Evolutionary conservation across 2,113 vertebrate genomes (phyloP).

Genomic region (Cepphus grylle): DNA sequence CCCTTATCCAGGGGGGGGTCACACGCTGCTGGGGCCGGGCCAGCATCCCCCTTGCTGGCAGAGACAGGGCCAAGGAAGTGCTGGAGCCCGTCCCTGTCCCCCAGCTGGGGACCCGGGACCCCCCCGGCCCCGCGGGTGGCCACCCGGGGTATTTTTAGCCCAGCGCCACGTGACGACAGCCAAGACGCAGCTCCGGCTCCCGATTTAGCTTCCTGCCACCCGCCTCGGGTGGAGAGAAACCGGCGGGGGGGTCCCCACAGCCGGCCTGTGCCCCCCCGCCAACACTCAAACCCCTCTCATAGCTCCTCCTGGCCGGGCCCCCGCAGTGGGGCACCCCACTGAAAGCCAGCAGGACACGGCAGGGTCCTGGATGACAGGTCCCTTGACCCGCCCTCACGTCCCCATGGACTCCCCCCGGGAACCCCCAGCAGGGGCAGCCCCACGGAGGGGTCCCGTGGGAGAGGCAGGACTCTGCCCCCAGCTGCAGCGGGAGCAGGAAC

Average conservation of each 20-base stretch:
- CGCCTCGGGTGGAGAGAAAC: background rate
- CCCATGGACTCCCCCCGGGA: background rate
- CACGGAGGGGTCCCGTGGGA: background rate
- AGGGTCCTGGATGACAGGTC: no score
- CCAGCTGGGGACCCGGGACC: background rate
- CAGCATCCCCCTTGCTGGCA: background rate
- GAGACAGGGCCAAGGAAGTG: background rate
- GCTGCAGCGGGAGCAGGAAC: background rate
- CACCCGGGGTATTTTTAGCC: background rate
- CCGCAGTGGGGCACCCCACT: background rate
- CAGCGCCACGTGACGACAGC: background rate
- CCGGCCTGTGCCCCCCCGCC: background rate
- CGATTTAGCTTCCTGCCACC: slow-evolving; percentile 4
- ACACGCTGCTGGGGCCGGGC: background rate
- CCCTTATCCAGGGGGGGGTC: background rate
- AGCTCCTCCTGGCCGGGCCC: background rate
- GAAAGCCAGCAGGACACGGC: background rate
- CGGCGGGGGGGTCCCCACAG: background rate
- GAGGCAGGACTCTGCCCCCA: background rate
- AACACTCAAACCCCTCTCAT: background rate
- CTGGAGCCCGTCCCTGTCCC: background rate
- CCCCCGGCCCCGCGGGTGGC: accelerated
- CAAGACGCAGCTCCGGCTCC: background rate
- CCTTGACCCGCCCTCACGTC: no score
- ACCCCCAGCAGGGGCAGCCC: background rate